Base-by-base conservation (phyloP, 2,888 invertebrate genomes). In the Eupsilia transversa region DNA sequence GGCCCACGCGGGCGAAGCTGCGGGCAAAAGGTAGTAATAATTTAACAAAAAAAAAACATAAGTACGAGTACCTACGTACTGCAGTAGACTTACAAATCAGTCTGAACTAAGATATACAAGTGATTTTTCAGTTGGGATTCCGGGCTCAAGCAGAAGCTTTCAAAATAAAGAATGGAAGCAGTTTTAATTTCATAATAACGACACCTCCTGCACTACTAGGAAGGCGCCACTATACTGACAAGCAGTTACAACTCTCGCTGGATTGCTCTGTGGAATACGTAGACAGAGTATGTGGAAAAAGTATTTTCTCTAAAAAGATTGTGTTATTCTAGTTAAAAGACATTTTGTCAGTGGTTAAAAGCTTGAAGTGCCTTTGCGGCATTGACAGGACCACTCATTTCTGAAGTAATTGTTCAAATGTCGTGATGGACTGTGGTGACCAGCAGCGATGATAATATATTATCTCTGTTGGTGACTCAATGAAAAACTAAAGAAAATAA, bases 371-470 rank as follows among this genome's bases (percentile, higher is more conserved):
- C 43, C 6, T 23, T 52, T 35, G 27, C 9, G 33, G 10, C 17
- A n/a, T 38, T 56, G 72, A 74, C 74, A 66, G 74, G 30, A 38
- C n/a, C 54, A 43, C 2, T 54, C 30, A 74, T 33, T 49, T 43
- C 2, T 20, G 10, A 20, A 30, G 6, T 38, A 9, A 38, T 30
- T 30, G 27, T 6, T 23, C 17, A 46, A 57, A 33, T 20, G 20
- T 38, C n/a, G 10, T 43, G 17, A 5, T 60, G 1, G 41, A 20
- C n/a, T 61, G 6, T 30, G 41, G 27, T 38, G 35, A 38, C 38
- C 27, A 57, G 17, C 10, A n/a, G n/a, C n/a, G n/a, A n/a, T n/a
- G 20, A 38, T 27, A 27, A 27, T 20, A 38, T 27, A 27, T 20
- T 20, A 27, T 27, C 20, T 38, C n/a, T 38, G 23, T 3, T 60